phyloP scores from a whole-genome alignment of 2,113 vertebrate species.

The Protobothrops mucrosquamatus region DNA sequence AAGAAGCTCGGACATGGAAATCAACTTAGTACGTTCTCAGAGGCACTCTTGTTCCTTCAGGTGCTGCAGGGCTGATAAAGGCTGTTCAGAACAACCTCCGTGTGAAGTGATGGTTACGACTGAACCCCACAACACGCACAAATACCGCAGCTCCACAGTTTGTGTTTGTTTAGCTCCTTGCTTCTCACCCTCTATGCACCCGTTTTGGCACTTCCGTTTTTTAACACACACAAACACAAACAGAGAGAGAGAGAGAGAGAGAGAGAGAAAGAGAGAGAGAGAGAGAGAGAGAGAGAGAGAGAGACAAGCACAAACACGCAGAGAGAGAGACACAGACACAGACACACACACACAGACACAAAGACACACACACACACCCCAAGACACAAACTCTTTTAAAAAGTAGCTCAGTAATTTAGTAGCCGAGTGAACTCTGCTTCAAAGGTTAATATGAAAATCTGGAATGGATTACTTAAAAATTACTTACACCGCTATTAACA shows the following conservation, averaged over 20 bases:
- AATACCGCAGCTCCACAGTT: neutral
- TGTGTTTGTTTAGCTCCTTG: neutral
- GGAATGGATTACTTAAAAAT: slow-evolving; percentile 93
- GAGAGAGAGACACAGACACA: too few relatives aligned
- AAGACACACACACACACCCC: neutral
- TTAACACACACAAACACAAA: neutral
- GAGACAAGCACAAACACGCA: neutral
- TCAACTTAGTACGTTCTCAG: neutral
- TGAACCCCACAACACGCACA: too few relatives aligned
- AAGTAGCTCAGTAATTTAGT: slow-evolving; percentile 78
- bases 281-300: too few relatives aligned
- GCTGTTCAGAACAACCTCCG: neutral
- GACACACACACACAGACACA: neutral
- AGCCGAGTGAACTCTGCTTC: slow-evolving; percentile 85
- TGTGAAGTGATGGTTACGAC: neutral
- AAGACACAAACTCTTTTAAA: slow-evolving; percentile 30
- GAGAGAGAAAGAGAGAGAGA: too few relatives aligned
- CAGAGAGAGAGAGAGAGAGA: too few relatives aligned
- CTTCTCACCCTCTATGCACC: neutral
- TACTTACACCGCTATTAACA: slow-evolving; percentile 93
- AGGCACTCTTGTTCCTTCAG: neutral
- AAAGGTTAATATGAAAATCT: slow-evolving; percentile 91
- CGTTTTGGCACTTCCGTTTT: neutral
- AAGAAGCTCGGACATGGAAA: neutral
- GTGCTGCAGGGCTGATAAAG: neutral